phyloP scores from a whole-genome alignment of 53 echinoderm and acorn worm species.

The Holothuria scabra region DNA sequence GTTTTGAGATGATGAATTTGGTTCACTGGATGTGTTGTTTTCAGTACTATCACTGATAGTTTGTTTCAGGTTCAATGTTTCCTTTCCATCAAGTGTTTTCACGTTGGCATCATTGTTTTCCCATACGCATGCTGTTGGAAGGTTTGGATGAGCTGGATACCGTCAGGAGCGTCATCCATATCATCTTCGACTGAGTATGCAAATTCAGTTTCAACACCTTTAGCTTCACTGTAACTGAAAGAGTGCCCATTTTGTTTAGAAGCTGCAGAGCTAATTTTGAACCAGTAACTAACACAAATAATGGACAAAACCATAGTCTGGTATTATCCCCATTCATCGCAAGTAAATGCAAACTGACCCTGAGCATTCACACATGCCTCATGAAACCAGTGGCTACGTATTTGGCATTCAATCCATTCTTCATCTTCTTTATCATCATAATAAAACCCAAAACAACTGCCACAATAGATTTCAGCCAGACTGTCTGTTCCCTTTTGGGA shows the following conservation, averaged over 20 bases:
- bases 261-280: constrained; percentile 59
- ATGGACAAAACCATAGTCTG: constrained; percentile 59
- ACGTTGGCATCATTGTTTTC: constrained; percentile 67
- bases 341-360: constrained; percentile 5
- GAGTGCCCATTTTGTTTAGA: constrained; percentile 55
- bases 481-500: no score
- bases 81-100: constrained; percentile 69
- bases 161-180: constrained; percentile 47
- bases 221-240: constrained; percentile 2
- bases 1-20: no score
- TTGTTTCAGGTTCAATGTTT: no score
- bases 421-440: no score
- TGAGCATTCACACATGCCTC: no score
- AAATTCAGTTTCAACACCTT: constrained; percentile 66
- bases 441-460: no score
- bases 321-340: constrained; percentile 55
- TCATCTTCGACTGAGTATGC: constrained; percentile 49
- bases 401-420: no score
- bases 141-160: constrained; percentile 27
- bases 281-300: constrained; percentile 58
- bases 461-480: no score
- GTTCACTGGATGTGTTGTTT: no score
- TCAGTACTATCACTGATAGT: no score
- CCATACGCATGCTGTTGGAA: constrained; percentile 56
- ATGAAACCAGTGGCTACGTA: no score